Base-by-base conservation (phyloP, 2,888 invertebrate species). In the Campoletis raptor region DNA sequence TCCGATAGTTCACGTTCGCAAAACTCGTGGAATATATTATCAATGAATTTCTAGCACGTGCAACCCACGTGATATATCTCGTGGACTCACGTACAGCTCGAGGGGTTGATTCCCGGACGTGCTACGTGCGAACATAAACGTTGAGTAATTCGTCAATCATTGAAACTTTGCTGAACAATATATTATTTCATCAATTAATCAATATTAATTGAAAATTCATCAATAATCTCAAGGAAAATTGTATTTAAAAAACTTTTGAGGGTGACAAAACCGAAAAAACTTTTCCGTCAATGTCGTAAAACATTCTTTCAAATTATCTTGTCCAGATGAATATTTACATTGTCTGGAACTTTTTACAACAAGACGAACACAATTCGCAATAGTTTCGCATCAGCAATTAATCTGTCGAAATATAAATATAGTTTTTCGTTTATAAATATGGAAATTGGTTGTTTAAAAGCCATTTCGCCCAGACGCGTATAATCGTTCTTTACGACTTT, bases 1-100 rank as follows among this genome's bases (percentile, higher is more conserved):
- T 67, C 67, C 67, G 69, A 42, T 40, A 36, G 64, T 18, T 18
- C 76, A 36, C 78, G 66, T 79, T 24, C 45, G 54, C 36, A 67
- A 42, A 79, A 67, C 57, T 57, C 57, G 66, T 30, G 24, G 45
- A 73, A 40, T 73, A 52, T 18, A 57, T 57, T 57, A 57, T 83
- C 76, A 72, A 79, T 77, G 80, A 83, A 83, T 86, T 81, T 86
- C 83, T 78, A 76, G 76, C 83, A 81, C 86, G 86, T 81, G 80
- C 74, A n/a, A 52, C 69, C 48, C 37, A 42, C 85, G 83, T 64
- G 73, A 83, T 79, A 70, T 79, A 52, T 70, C 74, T 40, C 64
- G 64, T 69, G 57, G 66, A 78, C 70, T 18, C 73, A 30, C 57
- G n/a, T 42, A 24, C 45, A 9, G 3, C 57, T 57, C 57, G 57